Conservation (phyloP, 2,888 invertebrate genomes). For the Heliconius aoede region DNA sequence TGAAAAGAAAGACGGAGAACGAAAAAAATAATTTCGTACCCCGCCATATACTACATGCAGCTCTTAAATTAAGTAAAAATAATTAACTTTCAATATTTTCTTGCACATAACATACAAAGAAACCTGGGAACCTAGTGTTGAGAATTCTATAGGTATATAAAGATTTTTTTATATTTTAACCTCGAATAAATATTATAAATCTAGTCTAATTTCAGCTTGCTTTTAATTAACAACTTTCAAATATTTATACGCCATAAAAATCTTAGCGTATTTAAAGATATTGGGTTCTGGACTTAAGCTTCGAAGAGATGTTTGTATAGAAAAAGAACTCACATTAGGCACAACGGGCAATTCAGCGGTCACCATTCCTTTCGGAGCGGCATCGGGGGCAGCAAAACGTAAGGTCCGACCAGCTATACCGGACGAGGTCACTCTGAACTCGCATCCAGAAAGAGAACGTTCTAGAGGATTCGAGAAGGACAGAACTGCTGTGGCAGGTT, state of each 20-base stretch:
- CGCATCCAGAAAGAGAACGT: constrained; percentile 85
- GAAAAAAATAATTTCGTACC: neutral
- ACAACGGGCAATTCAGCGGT: constrained; percentile 83
- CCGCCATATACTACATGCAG: neutral
- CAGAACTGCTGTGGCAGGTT: constrained; percentile 81
- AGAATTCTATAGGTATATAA: too few species aligned
- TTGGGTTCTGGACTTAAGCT: too few species aligned
- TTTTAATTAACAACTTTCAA: too few species aligned
- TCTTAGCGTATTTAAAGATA: too few species aligned
- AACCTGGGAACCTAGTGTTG: too few species aligned
- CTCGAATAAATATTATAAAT: too few species aligned
- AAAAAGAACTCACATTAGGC: constrained; percentile 74
- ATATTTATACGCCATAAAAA: too few species aligned
- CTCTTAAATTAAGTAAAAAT: neutral
- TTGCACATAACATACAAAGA: too few species aligned
- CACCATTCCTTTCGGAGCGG: constrained; percentile 81
- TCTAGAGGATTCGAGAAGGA: constrained; percentile 89
- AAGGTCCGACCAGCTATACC: constrained; percentile 85
- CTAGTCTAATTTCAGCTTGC: too few species aligned
- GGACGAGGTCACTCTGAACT: constrained; percentile 88
- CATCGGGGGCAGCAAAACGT: constrained; percentile 81
- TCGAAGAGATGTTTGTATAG: too few species aligned
- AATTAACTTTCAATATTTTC: too few species aligned
- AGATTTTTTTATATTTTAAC: too few species aligned
- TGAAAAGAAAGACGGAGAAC: neutral